These are phyloP conservation scores for Sterna hirundo DNA, from an alignment of 2,113 vertebrate genomes.

Conservation along the genomic window DNA sequence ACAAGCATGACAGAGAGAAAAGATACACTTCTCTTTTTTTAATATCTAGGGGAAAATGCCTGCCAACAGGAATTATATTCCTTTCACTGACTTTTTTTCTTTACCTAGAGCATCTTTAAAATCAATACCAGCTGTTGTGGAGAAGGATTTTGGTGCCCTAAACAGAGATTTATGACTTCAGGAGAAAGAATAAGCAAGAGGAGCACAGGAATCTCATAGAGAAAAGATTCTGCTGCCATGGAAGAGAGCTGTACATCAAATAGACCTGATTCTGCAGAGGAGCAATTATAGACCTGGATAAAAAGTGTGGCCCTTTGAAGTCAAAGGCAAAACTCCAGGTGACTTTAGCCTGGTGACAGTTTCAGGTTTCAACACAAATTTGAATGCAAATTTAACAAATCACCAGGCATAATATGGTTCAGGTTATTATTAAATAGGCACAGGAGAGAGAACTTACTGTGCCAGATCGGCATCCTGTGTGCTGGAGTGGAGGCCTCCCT, in stretches of 20 bases:
- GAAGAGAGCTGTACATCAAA: background rate
- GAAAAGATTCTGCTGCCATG: background rate
- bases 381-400: conserved; percentile 40
- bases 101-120: conserved; percentile 44
- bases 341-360: background rate
- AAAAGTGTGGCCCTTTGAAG: conserved; percentile 29
- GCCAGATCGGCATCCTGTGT: background rate
- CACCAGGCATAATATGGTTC: background rate
- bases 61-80: conserved; percentile 23
- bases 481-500: background rate
- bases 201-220: background rate
- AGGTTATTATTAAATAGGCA: background rate
- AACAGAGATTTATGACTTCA: conserved; percentile 32
- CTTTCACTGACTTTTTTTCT: background rate
- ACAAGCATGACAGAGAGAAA: background rate
- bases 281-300: background rate
- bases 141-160: conserved; percentile 20
- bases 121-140: conserved; percentile 39
- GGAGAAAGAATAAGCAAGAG: background rate
- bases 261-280: background rate
- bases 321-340: conserved; percentile 23
- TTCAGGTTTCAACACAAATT: conserved; percentile 14
- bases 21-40: background rate
- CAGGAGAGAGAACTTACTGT: background rate
- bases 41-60: background rate